Conservation (phyloP, 1,140 invertebrate species). For the Babylonia areolata region DNA sequence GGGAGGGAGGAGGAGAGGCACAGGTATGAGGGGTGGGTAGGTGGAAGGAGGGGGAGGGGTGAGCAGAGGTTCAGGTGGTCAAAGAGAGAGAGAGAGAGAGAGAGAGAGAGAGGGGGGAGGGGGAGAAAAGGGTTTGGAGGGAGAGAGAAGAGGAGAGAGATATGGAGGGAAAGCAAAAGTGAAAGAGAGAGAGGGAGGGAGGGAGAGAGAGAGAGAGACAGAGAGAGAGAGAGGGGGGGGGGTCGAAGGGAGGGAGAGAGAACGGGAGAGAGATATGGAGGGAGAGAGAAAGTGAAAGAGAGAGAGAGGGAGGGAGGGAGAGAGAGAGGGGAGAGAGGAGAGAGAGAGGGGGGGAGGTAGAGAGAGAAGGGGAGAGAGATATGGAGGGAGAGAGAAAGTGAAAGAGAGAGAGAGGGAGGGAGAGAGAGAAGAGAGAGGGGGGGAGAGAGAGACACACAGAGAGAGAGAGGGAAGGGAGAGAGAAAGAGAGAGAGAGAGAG, state of each 20-base stretch:
- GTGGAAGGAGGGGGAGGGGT: too few species aligned
- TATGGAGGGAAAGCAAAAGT: too few species aligned
- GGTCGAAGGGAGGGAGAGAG: too few species aligned
- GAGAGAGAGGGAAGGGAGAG: not conserved
- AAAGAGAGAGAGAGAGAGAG: too few species aligned
- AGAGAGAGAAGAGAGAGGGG: not conserved
- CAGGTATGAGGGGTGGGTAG: too few species aligned
- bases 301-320: slow-evolving; percentile 1
- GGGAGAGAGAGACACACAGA: slow-evolving; percentile 5
- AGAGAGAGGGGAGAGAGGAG: not conserved
- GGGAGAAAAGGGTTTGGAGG: too few species aligned
- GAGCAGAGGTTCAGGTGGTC: too few species aligned
- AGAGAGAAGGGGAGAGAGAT: too few species aligned
- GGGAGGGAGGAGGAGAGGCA: too few species aligned
- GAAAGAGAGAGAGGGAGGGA: slow-evolving; percentile 13
- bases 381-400: not conserved
- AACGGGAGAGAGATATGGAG: not conserved
- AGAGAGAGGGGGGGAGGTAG: not conserved
- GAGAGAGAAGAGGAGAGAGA: too few species aligned
- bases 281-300: not conserved
- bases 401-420: not conserved
- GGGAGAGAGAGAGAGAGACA: not conserved
- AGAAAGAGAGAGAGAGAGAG: not conserved
- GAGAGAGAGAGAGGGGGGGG: too few species aligned
- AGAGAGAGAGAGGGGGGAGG: too few species aligned